These are phyloP conservation scores for Oreotrochilus melanogaster DNA, from an alignment of 2,113 vertebrate genomes.

Conservation along the genomic window DNA sequence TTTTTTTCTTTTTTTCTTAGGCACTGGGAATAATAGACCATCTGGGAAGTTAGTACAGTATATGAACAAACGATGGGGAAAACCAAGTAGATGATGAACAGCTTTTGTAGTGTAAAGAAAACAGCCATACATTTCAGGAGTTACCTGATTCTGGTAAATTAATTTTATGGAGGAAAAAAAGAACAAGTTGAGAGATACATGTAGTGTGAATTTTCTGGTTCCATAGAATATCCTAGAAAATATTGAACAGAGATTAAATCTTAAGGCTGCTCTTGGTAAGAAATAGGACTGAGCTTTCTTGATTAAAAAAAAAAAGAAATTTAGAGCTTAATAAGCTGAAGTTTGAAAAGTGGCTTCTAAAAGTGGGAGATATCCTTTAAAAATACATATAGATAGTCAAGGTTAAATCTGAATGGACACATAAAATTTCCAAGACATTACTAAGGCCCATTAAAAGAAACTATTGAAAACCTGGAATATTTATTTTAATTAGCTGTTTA, in stretches of 20 bases:
- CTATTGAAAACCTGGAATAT: background rate
- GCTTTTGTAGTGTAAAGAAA: background rate
- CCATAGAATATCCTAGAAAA: background rate
- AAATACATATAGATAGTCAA: background rate
- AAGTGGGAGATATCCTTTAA: background rate
- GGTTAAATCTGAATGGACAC: background rate
- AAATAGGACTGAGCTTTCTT: background rate
- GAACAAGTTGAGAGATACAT: background rate
- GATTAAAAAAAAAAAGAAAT: background rate
- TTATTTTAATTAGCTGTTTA: background rate
- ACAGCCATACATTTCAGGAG: background rate
- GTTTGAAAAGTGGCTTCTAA: background rate
- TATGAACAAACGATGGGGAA: background rate
- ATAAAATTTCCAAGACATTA: background rate
- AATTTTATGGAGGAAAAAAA: background rate
- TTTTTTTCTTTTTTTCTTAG: background rate
- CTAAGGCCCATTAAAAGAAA: background rate
- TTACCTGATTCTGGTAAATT: background rate
- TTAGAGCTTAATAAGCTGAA: background rate
- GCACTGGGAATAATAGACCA: background rate
- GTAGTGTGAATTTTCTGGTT: background rate
- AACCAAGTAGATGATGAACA: background rate
- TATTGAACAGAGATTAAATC: background rate
- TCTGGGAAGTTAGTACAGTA: background rate
- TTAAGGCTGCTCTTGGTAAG: background rate